phyloP scores from a whole-genome alignment of 2,888 invertebrate genomes.

The Anthrax anthrax region DNA sequence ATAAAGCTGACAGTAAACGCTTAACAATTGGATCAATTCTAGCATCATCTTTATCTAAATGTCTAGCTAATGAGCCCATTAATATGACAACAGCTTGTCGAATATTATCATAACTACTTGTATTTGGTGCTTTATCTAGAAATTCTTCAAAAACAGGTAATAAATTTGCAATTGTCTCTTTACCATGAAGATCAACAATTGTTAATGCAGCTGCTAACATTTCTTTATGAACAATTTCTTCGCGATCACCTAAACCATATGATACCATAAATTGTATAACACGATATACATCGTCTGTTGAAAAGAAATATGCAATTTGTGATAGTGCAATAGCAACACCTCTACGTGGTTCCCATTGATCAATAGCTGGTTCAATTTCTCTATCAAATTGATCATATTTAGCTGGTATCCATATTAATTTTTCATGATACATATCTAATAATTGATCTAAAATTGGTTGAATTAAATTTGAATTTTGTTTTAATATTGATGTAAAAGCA shows the following conservation, averaged over 20 bases:
- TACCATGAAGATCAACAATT: conserved; percentile 84
- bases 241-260: conserved; percentile 73
- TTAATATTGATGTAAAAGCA: conserved; percentile 57
- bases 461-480: conserved; percentile 39
- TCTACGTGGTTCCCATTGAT: conserved; percentile 80
- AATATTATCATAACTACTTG: conserved; percentile 78
- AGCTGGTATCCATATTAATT: conserved; percentile 69
- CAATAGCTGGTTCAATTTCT: conserved; percentile 66
- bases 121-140: conserved; percentile 83
- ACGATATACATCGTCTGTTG: conserved; percentile 47
- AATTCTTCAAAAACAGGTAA: conserved; percentile 88
- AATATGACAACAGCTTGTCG: conserved; percentile 93
- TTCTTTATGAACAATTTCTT: conserved; percentile 64
- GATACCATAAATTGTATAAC: conserved; percentile 78
- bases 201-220: conserved; percentile 92
- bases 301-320: conserved; percentile 52
- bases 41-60: conserved; percentile 79
- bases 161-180: conserved; percentile 59
- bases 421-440: conserved; percentile 59
- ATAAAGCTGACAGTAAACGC: conserved; percentile 76
- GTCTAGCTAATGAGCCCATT: conserved; percentile 94
- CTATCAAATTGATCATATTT: conserved; percentile 85
- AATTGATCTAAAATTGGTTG: conserved; percentile 46
- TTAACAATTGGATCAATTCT: conserved; percentile 88
- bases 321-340: conserved; percentile 76